These are phyloP conservation scores for Drosophila aldrichi DNA, from an alignment of 2,888 invertebrate species.

Conservation along the genomic window DNA sequence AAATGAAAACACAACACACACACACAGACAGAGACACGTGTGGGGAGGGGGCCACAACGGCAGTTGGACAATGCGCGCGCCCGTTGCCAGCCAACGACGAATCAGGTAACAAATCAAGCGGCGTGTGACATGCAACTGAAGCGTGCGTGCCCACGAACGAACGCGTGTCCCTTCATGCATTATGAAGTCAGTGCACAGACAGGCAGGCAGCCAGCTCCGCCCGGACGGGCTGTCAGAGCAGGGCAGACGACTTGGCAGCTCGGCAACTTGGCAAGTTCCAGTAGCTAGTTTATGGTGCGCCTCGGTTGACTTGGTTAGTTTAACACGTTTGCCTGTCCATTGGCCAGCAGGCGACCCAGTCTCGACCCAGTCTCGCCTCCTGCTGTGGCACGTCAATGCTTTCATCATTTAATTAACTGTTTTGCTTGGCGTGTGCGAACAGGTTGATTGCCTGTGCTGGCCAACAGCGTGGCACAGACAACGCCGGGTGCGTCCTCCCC, in stretches of 20 bases:
- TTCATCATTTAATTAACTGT: slow-evolving; percentile 82
- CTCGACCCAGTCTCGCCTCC: not conserved
- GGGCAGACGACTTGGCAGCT: slow-evolving; percentile 14
- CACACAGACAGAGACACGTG: not conserved
- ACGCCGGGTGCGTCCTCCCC: slow-evolving; percentile 26
- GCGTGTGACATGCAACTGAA: slow-evolving; percentile 78
- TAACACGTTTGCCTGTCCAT: slow-evolving; percentile 24
- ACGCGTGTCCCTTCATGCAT: slow-evolving; percentile 50
- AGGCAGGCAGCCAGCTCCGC: slow-evolving; percentile 11
- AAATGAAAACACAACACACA: slow-evolving; percentile 70
- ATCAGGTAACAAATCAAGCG: slow-evolving; percentile 79
- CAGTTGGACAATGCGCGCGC: slow-evolving; percentile 48
- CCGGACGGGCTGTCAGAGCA: slow-evolving; percentile 9
- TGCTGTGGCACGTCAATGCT: slow-evolving; percentile 71
- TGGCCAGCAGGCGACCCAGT: slow-evolving; percentile 12
- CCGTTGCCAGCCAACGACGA: slow-evolving; percentile 67
- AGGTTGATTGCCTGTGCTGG: not conserved
- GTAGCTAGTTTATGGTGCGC: slow-evolving; percentile 40
- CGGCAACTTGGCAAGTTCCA: slow-evolving; percentile 17
- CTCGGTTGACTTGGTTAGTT: slow-evolving; percentile 32
- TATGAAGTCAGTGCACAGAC: slow-evolving; percentile 51
- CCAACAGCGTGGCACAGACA: not conserved
- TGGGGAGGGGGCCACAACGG: slow-evolving; percentile 12
- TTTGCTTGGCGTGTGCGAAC: slow-evolving; percentile 56
- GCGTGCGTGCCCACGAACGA: slow-evolving; percentile 65